Evolutionary conservation across 2,113 vertebrate genomes (phyloP).

Genomic region (Glareola pratincola): DNA sequence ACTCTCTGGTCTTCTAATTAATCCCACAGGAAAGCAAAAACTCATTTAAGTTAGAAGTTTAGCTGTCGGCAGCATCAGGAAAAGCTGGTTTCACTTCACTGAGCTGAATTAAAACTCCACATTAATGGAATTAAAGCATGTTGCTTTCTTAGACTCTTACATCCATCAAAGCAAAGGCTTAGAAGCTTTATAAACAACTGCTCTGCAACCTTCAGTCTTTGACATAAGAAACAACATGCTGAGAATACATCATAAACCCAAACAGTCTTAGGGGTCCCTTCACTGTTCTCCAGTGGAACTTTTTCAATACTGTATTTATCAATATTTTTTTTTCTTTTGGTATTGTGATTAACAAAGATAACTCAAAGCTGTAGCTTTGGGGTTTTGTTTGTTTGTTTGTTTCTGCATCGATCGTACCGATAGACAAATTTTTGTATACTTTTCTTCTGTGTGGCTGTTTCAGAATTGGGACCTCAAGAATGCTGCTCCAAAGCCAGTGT

Average conservation of each 20-base stretch:
- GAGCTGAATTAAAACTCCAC: conserved; percentile 40
- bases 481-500: not conserved
- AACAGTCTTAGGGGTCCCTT: not conserved
- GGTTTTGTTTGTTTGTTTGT: no score
- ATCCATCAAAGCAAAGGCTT: conserved; percentile 36
- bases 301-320: not conserved
- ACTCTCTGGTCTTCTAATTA: conserved; percentile 48
- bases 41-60: conserved; percentile 54
- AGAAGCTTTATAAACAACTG: conserved; percentile 10
- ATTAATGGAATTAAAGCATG: conserved; percentile 39
- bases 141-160: conserved; percentile 4
- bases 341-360: not conserved
- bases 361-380: not conserved
- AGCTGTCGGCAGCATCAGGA: conserved; percentile 9
- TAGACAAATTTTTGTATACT: not conserved
- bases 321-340: not conserved
- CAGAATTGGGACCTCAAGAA: not conserved
- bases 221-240: not conserved
- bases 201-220: not conserved
- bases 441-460: not conserved
- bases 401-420: not conserved
- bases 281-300: not conserved
- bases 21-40: conserved; percentile 41
- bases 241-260: not conserved
- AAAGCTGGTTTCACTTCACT: conserved; percentile 51